A percentile compares a stretch with the other conserved stretches of the same genome.
These are phyloP conservation scores for Phodopus roborovskii DNA, from an alignment of 2,113 vertebrate species.

Conservation along the genomic window DNA sequence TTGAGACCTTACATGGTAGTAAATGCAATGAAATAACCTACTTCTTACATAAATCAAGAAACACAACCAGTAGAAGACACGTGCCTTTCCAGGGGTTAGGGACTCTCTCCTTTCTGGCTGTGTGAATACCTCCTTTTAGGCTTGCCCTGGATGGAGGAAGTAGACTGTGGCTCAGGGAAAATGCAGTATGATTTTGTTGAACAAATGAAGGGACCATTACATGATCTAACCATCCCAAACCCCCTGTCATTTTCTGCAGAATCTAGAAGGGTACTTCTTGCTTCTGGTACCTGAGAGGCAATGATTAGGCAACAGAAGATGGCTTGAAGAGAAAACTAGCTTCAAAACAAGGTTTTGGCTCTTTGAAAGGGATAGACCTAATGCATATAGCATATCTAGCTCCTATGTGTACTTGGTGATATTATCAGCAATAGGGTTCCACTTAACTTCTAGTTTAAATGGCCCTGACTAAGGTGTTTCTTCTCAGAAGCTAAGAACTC, in stretches of 20 bases:
- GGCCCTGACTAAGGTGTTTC: not conserved
- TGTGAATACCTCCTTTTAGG: not conserved
- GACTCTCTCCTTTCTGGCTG: not conserved
- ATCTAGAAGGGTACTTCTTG: too few relatives aligned
- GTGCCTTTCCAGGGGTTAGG: not conserved
- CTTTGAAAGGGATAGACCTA: not conserved
- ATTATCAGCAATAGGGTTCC: not conserved
- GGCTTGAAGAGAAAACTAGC: not conserved
- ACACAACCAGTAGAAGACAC: not conserved
- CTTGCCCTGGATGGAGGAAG: too few relatives aligned
- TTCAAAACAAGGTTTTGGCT: not conserved
- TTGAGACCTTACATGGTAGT: not conserved
- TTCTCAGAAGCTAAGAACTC: not conserved
- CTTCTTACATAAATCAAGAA: not conserved
- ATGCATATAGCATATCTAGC: not conserved
- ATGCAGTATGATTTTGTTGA: not conserved
- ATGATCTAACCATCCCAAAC: not conserved
- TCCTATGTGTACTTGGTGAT: not conserved
- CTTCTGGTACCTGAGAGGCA: not conserved
- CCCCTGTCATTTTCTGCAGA: not conserved
- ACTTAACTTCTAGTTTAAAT: not conserved
- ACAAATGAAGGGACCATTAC: not conserved
- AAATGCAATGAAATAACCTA: not conserved
- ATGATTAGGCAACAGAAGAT: not conserved
- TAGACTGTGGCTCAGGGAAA: not conserved